phyloP scores from a whole-genome alignment of 2,888 invertebrate species.

The Lissonota sp. region DNA sequence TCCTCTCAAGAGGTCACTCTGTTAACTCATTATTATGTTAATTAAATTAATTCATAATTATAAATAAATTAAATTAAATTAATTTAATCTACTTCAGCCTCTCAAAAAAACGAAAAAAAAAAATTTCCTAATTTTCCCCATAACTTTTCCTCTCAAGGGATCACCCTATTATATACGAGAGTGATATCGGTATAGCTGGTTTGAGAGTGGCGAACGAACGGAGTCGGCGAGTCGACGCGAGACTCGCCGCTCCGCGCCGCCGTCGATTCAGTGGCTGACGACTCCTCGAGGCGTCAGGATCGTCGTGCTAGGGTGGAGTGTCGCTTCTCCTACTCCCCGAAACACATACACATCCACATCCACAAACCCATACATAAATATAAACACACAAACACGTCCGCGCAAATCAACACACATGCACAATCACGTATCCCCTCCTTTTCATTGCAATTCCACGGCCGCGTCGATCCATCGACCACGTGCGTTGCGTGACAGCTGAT shows the following conservation, averaged over 20 bases:
- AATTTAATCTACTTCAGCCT: too few species aligned
- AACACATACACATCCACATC: neutral
- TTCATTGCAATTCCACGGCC: constrained; percentile 86
- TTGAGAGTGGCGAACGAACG: constrained; percentile 81
- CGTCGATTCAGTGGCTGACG: constrained; percentile 80
- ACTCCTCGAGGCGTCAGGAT: constrained; percentile 83
- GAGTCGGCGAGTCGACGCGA: constrained; percentile 84
- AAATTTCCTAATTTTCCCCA: too few species aligned
- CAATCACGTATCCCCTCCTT: constrained; percentile 83
- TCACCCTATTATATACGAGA: neutral
- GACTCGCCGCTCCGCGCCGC: constrained; percentile 56
- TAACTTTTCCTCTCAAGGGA: too few species aligned
- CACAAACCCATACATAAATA: neutral
- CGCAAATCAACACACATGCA: constrained; percentile 7
- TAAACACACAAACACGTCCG: constrained; percentile 7
- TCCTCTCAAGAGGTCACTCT: too few species aligned
- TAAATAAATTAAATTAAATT: too few species aligned
- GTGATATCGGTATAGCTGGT: constrained; percentile 22
- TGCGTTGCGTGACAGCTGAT: constrained; percentile 79
- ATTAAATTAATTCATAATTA: too few species aligned
- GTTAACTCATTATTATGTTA: too few species aligned
- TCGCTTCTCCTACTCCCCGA: constrained; percentile 78
- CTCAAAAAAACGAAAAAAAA: too few species aligned
- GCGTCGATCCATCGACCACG: constrained; percentile 84
- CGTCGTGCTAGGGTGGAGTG: constrained; percentile 85